These are phyloP conservation scores for Arnoldichthys spilopterus DNA, from an alignment of 2,797 vertebrate species.

Conservation along the genomic window DNA sequence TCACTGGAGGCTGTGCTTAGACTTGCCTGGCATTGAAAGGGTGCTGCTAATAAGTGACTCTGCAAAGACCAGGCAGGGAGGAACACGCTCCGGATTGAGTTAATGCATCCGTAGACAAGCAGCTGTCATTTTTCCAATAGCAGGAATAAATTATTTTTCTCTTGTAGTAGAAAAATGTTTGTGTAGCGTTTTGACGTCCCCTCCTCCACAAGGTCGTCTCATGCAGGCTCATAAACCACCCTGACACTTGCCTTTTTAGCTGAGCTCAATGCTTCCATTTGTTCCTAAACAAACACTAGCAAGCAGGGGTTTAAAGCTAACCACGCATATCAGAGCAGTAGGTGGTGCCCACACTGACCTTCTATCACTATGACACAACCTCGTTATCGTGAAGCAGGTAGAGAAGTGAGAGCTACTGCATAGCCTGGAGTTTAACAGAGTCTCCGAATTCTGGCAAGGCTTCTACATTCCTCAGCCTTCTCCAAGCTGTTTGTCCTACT, in stretches of 20 bases:
- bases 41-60: conserved; percentile 45
- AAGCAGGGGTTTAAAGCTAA: conserved; percentile 22
- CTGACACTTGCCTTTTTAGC: conserved; percentile 4
- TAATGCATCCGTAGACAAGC: conserved; percentile 23
- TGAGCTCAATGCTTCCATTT: conserved; percentile 17
- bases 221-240: conserved; percentile 5
- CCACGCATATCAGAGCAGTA: conserved; percentile 30
- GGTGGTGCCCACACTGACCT: conserved; percentile 24
- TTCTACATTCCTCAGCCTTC: conserved; percentile 51
- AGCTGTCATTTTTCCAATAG: conserved; percentile 9
- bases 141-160: background rate
- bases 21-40: conserved; percentile 45
- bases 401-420: conserved; percentile 29
- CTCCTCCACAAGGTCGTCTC: background rate
- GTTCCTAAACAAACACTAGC: conserved; percentile 41
- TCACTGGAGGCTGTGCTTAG: conserved; percentile 46
- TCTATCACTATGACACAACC: conserved; percentile 37
- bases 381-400: conserved; percentile 33
- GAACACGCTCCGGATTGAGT: conserved; percentile 37
- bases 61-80: conserved; percentile 30
- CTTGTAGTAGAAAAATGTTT: background rate
- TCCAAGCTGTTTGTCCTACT: conserved; percentile 47
- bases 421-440: conserved; percentile 52
- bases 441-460: conserved; percentile 50
- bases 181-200: background rate